These are phyloP conservation scores for Theocolax elegans DNA, from an alignment of 1,140 invertebrate species.

Conservation along the genomic window DNA sequence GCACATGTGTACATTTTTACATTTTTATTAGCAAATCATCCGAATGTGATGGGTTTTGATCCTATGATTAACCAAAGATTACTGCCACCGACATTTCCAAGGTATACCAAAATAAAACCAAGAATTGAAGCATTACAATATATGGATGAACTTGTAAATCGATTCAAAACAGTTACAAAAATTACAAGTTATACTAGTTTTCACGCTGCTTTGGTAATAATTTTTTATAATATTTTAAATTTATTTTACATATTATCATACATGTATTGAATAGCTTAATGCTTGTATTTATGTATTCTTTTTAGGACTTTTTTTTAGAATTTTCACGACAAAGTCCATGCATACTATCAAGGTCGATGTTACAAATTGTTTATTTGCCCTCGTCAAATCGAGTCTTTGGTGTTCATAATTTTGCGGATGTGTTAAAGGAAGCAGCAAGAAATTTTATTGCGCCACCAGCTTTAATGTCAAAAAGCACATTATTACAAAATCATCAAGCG, in stretches of 20 bases:
- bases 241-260: constrained; percentile 5
- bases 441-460: constrained; percentile 90
- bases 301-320: constrained; percentile 93
- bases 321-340: constrained; percentile 88
- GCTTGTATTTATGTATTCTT: constrained; percentile 30
- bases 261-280: background rate
- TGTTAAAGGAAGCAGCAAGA: constrained; percentile 85
- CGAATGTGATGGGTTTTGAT: constrained; percentile 86
- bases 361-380: constrained; percentile 85
- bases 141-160: constrained; percentile 82
- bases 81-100: constrained; percentile 96
- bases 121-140: constrained; percentile 86
- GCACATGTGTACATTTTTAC: background rate
- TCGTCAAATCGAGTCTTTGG: constrained; percentile 66
- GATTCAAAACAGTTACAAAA: constrained; percentile 85
- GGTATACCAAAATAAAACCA: constrained; percentile 93
- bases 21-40: constrained; percentile 64
- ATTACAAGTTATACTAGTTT: constrained; percentile 83
- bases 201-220: constrained; percentile 82
- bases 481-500: constrained; percentile 75
- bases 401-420: constrained; percentile 77
- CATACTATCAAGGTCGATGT: constrained; percentile 91
- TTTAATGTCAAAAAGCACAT: constrained; percentile 75
- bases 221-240: background rate
- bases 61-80: constrained; percentile 94